Conservation (phyloP, 2,797 vertebrate genomes). For the Diglossa cyanea region DNA sequence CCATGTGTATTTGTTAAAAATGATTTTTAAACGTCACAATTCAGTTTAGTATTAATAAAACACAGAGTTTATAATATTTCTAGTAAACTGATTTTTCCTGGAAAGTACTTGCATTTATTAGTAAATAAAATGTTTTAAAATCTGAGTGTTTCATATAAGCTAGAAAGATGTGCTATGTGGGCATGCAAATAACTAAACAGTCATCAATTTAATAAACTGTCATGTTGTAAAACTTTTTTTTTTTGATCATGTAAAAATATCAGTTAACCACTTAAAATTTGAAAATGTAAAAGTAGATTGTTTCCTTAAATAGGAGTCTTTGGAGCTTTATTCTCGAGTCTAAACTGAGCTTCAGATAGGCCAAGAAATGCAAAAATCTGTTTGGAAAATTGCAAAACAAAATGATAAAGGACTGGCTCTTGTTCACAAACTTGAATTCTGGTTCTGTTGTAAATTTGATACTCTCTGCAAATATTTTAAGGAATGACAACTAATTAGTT, state of each 20-base stretch:
- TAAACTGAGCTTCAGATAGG: neutral
- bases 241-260: neutral
- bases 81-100: neutral
- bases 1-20: neutral
- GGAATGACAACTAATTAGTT: neutral
- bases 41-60: neutral
- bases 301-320: neutral
- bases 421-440: neutral
- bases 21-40: neutral
- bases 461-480: neutral
- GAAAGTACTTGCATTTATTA: neutral
- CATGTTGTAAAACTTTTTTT: neutral
- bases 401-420: neutral
- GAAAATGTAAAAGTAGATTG: neutral
- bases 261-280: neutral
- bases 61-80: neutral
- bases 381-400: neutral
- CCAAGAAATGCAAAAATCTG: neutral
- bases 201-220: neutral
- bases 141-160: neutral
- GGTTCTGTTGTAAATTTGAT: conserved; percentile 11
- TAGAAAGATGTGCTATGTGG: neutral
- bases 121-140: neutral
- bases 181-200: neutral
- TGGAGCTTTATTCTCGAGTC: neutral